These are phyloP conservation scores for Enteromius thamalakanensis DNA, from an alignment of 2,797 vertebrate genomes.

Conservation along the genomic window DNA sequence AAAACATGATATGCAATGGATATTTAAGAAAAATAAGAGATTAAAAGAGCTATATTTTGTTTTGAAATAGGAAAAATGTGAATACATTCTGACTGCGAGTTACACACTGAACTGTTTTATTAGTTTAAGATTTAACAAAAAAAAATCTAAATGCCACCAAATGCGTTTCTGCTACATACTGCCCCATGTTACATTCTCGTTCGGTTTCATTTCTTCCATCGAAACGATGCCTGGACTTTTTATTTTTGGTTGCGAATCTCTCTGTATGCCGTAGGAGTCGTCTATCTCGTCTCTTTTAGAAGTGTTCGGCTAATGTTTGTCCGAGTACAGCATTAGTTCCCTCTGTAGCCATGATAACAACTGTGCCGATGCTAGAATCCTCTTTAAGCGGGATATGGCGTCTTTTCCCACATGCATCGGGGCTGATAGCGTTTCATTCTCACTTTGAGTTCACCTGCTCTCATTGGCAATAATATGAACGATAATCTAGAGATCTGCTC, in stretches of 20 bases:
- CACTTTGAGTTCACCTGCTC: slow-evolving; percentile 63
- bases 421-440: slow-evolving; percentile 50
- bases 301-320: slow-evolving; percentile 19
- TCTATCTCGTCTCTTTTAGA: background rate
- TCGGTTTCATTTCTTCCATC: slow-evolving; percentile 23
- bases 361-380: slow-evolving; percentile 56
- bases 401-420: slow-evolving; percentile 48
- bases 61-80: slow-evolving; percentile 81
- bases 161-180: slow-evolving; percentile 76
- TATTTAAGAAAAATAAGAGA: slow-evolving; percentile 80
- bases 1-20: slow-evolving; percentile 85
- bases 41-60: slow-evolving; percentile 87
- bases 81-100: slow-evolving; percentile 80
- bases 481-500: slow-evolving; percentile 63
- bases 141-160: slow-evolving; percentile 52
- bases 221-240: slow-evolving; percentile 31
- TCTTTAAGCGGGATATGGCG: slow-evolving; percentile 34
- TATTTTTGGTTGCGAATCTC: slow-evolving; percentile 43
- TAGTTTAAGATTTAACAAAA: slow-evolving; percentile 67
- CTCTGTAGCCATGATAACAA: slow-evolving; percentile 58
- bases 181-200: slow-evolving; percentile 67
- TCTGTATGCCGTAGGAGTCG: slow-evolving; percentile 14
- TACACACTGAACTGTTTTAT: slow-evolving; percentile 78
- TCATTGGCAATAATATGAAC: slow-evolving; percentile 78
- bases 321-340: slow-evolving; percentile 42